Base-by-base conservation (phyloP, 2,888 invertebrate species). In the Diachrysia chrysitis region DNA sequence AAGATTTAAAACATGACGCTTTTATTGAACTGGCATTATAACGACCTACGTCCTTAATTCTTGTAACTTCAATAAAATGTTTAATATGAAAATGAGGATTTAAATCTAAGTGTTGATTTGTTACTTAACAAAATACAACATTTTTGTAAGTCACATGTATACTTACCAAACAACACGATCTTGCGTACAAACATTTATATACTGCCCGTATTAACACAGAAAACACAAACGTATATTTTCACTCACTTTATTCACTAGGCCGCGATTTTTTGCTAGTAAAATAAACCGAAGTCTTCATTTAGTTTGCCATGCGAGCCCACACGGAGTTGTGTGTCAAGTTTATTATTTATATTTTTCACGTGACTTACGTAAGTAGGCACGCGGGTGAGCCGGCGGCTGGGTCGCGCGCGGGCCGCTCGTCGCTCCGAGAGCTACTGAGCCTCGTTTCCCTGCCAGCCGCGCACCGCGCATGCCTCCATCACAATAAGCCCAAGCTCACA, bases 381-480 rank as follows among this genome's bases (percentile, higher is more conserved):
- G 87, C 71, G 66, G 46, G 58, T 68, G 73, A 66, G 61, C 35
- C 64, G 67, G 59, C 64, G 56, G 68, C 76, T 10, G 71, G 75
- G 63, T 72, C 71, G 85, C 91, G 89, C 81, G 89, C 89, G 87
- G 69, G 70, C 85, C 78, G 80, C 85, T 87, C 87, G 89, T 85
- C 87, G 79, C 89, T 86, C 86, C 87, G 87, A 87, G 81, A 89
- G 89, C 88, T 89, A 93, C 93, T 93, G 86, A 89, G 86, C 81
- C 83, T 76, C 75, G 75, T 68, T 72, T 64, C 79, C 79, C 81
- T 77, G 71, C 82, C 77, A 79, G 83, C 72, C 79, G 65, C 83
- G 73, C 86, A 92, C 82, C 89, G 94, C 95, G 95, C 95, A 94
- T 94, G 95, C 90, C 89, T 91, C 88, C 83, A 85, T 85, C 83